Conservation (phyloP, 1,140 invertebrate species). For the Drosophila kikkawai region DNA sequence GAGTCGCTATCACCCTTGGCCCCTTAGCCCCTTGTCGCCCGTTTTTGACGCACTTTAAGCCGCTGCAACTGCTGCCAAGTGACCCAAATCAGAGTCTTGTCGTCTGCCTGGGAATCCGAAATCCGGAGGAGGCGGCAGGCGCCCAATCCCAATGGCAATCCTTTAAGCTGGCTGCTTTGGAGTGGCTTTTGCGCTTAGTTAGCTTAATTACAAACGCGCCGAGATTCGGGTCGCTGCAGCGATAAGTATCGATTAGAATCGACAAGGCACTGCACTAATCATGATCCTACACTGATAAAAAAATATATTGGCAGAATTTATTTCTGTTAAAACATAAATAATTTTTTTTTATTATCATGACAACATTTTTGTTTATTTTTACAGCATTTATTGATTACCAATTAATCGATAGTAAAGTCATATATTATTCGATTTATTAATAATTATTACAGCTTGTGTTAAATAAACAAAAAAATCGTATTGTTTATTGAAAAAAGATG, state of each 20-base stretch:
- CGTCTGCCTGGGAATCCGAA: constrained; percentile 7
- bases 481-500: no score
- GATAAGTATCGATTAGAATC: constrained; percentile 46
- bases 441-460: no score
- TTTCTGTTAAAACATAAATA: no score
- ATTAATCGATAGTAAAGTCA: no score
- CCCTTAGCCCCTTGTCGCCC: constrained; percentile 11
- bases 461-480: no score
- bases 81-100: constrained; percentile 47
- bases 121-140: neutral
- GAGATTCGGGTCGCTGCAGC: constrained; percentile 26
- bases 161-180: constrained; percentile 17
- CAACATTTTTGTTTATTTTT: no score
- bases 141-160: constrained; percentile 18
- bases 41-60: constrained; percentile 20
- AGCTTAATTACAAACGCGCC: constrained; percentile 34
- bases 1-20: neutral
- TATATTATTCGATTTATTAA: no score
- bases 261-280: constrained; percentile 9
- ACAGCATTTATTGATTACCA: no score
- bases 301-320: neutral
- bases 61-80: constrained; percentile 51
- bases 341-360: no score
- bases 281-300: neutral
- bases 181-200: constrained; percentile 45